phyloP scores from a whole-genome alignment of 37 sponge, comb jelly and placozoan species.

The Theonella swinhoei region DNA sequence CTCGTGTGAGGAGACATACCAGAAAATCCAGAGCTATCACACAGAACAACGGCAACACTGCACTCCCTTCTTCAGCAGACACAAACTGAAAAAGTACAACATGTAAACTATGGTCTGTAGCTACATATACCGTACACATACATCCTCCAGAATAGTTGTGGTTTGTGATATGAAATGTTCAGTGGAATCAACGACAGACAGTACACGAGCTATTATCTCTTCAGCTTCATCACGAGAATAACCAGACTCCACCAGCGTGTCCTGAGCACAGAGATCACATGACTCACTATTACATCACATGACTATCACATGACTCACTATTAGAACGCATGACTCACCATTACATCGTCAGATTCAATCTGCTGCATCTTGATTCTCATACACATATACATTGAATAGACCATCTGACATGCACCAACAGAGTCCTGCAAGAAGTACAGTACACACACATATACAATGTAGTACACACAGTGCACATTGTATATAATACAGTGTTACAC shows the following conservation, averaged over 20 bases:
- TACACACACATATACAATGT: background rate
- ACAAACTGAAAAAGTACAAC: background rate
- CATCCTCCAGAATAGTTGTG: slow-evolving; percentile 19
- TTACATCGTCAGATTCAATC: slow-evolving; percentile 38
- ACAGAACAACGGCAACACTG: slow-evolving; percentile 44
- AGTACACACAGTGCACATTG: too few species aligned
- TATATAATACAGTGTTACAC: too few species aligned
- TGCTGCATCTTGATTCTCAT: slow-evolving; percentile 49
- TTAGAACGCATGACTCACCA: slow-evolving; percentile 17
- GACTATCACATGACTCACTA: background rate
- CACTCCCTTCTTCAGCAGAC: slow-evolving; percentile 1
- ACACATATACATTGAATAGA: slow-evolving; percentile 24
- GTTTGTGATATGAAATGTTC: slow-evolving; percentile 58
- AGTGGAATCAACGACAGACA: slow-evolving; percentile 58
- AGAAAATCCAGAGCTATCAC: slow-evolving; percentile 48
- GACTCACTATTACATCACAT: background rate
- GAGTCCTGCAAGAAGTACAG: slow-evolving; percentile 11
- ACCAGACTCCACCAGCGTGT: slow-evolving; percentile 46
- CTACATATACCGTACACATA: too few species aligned
- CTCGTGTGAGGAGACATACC: slow-evolving; percentile 38
- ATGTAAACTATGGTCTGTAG: too few species aligned
- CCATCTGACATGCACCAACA: slow-evolving; percentile 26
- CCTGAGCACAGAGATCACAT: slow-evolving; percentile 17
- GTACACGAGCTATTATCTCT: slow-evolving; percentile 48
- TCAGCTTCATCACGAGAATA: slow-evolving; percentile 58